Conservation (phyloP, 2,888 invertebrate species). For the Drosophila silvestris region DNA sequence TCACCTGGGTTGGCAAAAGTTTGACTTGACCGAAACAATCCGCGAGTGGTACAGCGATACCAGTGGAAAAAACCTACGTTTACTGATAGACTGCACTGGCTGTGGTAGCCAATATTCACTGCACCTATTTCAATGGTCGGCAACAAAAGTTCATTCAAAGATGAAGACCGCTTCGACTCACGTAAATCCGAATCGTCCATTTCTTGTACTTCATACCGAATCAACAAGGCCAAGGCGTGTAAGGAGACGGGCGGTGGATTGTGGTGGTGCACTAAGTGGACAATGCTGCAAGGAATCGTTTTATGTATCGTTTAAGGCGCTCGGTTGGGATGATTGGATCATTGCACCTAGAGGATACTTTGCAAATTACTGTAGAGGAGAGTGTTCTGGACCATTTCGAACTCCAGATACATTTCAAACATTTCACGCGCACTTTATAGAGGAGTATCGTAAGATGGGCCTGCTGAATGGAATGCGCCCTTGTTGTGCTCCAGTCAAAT, state of each 20-base stretch:
- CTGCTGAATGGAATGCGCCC: slow-evolving; percentile 92
- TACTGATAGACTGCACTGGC: slow-evolving; percentile 94
- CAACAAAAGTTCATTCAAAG: slow-evolving; percentile 12
- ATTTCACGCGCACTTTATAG: slow-evolving; percentile 96
- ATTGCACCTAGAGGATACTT: slow-evolving; percentile 95
- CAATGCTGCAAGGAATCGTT: slow-evolving; percentile 96
- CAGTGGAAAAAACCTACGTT: slow-evolving; percentile 87
- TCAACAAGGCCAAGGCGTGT: slow-evolving; percentile 89
- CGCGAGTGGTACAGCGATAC: slow-evolving; percentile 88
- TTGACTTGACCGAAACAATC: slow-evolving; percentile 92
- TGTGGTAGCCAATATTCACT: slow-evolving; percentile 91
- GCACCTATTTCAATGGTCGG: slow-evolving; percentile 86
- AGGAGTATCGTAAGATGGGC: slow-evolving; percentile 93
- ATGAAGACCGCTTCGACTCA: slow-evolving; percentile 43
- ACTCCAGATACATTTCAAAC: slow-evolving; percentile 93
- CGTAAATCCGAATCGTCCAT: slow-evolving; percentile 90
- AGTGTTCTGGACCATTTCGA: slow-evolving; percentile 91
- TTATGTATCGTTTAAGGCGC: slow-evolving; percentile 95
- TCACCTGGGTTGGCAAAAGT: slow-evolving; percentile 93
- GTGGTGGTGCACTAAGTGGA: slow-evolving; percentile 87
- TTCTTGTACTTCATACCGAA: slow-evolving; percentile 93
- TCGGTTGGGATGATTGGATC: slow-evolving; percentile 98
- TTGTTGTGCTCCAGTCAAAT: slow-evolving; percentile 96
- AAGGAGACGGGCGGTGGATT: slow-evolving; percentile 93
- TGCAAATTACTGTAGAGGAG: slow-evolving; percentile 97